phyloP scores from a whole-genome alignment of 2,888 invertebrate genomes.

The Meloe dianella region DNA sequence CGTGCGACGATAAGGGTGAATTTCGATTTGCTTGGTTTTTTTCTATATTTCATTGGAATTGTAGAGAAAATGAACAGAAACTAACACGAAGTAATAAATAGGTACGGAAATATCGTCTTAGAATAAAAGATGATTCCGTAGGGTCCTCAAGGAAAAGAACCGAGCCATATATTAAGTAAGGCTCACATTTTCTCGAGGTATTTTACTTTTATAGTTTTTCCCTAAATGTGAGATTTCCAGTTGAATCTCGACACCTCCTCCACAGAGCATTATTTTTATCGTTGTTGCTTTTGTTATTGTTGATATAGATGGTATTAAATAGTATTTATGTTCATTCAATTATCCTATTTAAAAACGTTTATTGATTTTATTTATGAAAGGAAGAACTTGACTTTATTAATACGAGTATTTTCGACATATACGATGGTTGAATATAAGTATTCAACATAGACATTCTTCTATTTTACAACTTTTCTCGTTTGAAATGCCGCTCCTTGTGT shows the following conservation, averaged over 20 bases:
- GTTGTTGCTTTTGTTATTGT: background rate
- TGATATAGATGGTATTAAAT: too few species aligned
- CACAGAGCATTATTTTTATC: background rate
- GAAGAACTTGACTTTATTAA: background rate
- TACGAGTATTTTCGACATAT: background rate
- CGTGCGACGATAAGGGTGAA: background rate
- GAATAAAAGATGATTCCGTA: slow-evolving; percentile 6
- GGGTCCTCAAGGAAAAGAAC: slow-evolving; percentile 5
- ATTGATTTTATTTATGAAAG: background rate
- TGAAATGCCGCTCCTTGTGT: slow-evolving; percentile 21
- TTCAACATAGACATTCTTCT: slow-evolving; percentile 9
- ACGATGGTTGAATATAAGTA: background rate
- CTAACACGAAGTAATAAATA: slow-evolving; percentile 7
- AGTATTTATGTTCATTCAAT: too few species aligned
- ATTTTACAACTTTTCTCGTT: slow-evolving; percentile 21
- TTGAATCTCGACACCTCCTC: background rate
- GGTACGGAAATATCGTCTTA: background rate
- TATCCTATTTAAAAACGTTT: background rate
- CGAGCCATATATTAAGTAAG: background rate
- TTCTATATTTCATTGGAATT: background rate
- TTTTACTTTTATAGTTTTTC: slow-evolving; percentile 1
- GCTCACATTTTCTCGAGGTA: background rate
- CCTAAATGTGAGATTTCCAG: background rate
- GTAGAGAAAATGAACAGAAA: slow-evolving; percentile 4
- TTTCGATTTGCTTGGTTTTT: background rate